These are phyloP conservation scores for Marisa cornuarietis DNA, from an alignment of 1,140 invertebrate genomes.

Conservation along the genomic window DNA sequence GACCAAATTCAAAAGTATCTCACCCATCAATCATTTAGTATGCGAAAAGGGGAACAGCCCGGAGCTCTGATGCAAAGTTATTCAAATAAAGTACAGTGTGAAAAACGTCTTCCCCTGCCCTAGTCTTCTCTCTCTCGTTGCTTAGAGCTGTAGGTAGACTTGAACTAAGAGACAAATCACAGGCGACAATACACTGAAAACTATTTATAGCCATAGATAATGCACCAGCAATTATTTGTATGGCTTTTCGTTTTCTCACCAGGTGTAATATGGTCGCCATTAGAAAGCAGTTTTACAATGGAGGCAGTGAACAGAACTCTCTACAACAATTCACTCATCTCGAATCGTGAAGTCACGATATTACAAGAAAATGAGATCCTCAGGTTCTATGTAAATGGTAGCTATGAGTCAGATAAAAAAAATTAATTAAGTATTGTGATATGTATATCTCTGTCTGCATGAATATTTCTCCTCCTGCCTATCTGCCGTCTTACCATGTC, in stretches of 20 bases:
- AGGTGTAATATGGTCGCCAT: conserved; percentile 20
- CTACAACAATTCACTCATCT: background rate
- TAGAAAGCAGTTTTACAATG: background rate
- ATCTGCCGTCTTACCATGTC: no score
- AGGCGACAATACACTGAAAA: no score
- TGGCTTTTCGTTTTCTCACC: background rate
- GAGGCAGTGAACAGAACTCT: conserved; percentile 7
- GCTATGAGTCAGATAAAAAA: background rate
- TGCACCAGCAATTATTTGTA: no score
- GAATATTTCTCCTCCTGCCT: background rate
- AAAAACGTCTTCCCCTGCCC: no score
- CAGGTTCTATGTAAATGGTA: background rate
- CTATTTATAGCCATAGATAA: no score
- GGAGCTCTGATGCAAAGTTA: no score
- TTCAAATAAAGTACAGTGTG: background rate
- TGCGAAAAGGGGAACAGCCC: background rate
- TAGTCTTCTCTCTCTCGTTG: background rate
- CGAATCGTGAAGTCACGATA: background rate
- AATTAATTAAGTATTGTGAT: background rate
- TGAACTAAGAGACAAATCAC: background rate
- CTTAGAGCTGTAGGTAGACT: background rate
- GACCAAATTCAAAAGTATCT: no score
- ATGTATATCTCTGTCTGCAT: background rate
- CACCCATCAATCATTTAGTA: no score
- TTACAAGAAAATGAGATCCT: conserved; percentile 3